Conservation (phyloP, 2,888 invertebrate genomes). For the Marasmarcha lunaedactyla region DNA sequence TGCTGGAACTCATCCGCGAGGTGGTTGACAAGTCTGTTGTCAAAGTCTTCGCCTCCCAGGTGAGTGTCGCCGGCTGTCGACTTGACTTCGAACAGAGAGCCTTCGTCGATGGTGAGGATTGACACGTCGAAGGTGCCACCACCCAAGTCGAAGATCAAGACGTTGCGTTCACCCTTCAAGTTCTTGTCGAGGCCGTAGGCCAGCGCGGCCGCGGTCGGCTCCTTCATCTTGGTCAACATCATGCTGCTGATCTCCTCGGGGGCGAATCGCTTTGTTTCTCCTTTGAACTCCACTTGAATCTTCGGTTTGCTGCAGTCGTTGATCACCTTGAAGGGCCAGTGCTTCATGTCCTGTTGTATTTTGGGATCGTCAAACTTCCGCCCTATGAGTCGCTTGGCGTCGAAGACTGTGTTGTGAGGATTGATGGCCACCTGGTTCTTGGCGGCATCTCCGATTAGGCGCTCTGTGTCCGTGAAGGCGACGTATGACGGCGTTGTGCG, state of each 20-base stretch:
- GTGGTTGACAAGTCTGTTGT: too few species aligned
- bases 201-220: too few species aligned
- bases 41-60: too few species aligned
- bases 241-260: slow-evolving; percentile 81
- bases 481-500: slow-evolving; percentile 90
- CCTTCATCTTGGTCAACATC: slow-evolving; percentile 68
- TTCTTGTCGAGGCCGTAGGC: too few species aligned
- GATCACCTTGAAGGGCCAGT: slow-evolving; percentile 85
- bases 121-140: too few species aligned
- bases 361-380: slow-evolving; percentile 80
- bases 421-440: slow-evolving; percentile 87
- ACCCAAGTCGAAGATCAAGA: too few species aligned
- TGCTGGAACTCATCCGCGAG: too few species aligned
- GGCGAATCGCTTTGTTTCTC: slow-evolving; percentile 73
- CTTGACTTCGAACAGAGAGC: too few species aligned
- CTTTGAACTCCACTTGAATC: slow-evolving; percentile 76
- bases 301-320: slow-evolving; percentile 76
- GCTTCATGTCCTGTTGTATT: slow-evolving; percentile 83
- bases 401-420: slow-evolving; percentile 80
- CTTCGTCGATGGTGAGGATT: too few species aligned
- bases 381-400: slow-evolving; percentile 83
- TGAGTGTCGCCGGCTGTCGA: too few species aligned
- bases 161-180: too few species aligned
- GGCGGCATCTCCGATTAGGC: slow-evolving; percentile 88
- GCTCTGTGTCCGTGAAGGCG: slow-evolving; percentile 86